These are phyloP conservation scores for Agelastica alni DNA, from an alignment of 2,888 invertebrate genomes.

Conservation along the genomic window DNA sequence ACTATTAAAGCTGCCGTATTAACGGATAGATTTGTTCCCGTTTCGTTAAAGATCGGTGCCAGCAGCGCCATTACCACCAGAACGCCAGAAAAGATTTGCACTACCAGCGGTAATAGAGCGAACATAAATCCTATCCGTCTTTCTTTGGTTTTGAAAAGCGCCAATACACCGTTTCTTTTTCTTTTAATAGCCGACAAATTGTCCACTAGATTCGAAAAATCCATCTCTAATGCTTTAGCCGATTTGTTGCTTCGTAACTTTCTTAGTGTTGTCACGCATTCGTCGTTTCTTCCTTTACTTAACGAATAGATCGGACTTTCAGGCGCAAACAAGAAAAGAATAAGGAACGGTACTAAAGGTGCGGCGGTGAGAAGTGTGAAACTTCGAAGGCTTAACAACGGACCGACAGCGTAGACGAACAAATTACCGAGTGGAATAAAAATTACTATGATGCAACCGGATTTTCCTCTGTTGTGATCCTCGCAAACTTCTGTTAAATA, in stretches of 20 bases:
- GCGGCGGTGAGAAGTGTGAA: constrained; percentile 6
- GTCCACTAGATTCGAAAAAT: not conserved
- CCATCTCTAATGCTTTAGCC: constrained; percentile 4
- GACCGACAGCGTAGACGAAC: constrained; percentile 8
- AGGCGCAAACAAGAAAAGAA: constrained; percentile 3
- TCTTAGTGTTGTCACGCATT: not conserved
- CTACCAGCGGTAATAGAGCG: not conserved
- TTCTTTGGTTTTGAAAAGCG: not conserved
- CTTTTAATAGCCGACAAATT: not conserved
- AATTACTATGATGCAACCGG: not conserved
- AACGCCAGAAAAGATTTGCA: constrained; percentile 4
- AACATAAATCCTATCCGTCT: constrained; percentile 1
- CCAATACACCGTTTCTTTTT: not conserved
- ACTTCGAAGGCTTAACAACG: not conserved
- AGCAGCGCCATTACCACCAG: constrained; percentile 6
- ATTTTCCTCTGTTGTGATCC: constrained; percentile 22
- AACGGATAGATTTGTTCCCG: constrained; percentile 4
- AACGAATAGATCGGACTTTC: constrained; percentile 13
- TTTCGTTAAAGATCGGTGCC: constrained; percentile 12
- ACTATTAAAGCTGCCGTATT: constrained; percentile 11
- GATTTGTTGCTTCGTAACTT: constrained; percentile 10
- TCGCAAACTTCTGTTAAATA: constrained; percentile 19
- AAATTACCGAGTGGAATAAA: constrained; percentile 4
- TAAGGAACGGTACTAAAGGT: not conserved
- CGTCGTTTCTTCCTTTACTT: not conserved